Evolutionary conservation across 2,888 invertebrate species (phyloP).

Genomic region (Nemurella pictetii): DNA sequence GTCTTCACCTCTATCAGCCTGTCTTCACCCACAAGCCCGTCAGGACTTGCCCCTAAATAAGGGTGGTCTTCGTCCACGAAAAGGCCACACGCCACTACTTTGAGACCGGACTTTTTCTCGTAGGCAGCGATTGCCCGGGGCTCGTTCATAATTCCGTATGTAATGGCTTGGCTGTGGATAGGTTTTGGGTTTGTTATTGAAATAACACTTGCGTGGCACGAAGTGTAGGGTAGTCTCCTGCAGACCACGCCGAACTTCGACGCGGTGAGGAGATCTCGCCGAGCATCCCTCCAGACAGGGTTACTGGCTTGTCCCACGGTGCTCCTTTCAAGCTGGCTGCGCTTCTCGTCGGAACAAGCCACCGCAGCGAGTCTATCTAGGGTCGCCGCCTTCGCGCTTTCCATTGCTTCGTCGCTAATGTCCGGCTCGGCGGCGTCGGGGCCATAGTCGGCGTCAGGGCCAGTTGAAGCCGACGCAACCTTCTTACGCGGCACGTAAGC

Average conservation of each 20-base stretch:
- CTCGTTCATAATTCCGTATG: constrained; percentile 14
- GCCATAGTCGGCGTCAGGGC: constrained; percentile 11
- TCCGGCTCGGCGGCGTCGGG: not conserved
- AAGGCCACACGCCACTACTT: not conserved
- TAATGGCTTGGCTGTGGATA: not conserved
- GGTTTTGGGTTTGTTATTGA: not conserved
- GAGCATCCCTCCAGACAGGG: constrained; percentile 11
- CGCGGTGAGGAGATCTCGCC: not conserved
- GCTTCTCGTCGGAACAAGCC: not conserved
- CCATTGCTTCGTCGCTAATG: not conserved
- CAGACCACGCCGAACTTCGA: not conserved
- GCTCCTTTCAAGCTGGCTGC: not conserved
- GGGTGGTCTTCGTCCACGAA: constrained; percentile 8
- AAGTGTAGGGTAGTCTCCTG: not conserved
- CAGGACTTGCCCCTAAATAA: constrained; percentile 6
- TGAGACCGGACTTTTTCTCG: not conserved
- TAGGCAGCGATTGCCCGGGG: not conserved
- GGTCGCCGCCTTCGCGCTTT: not conserved
- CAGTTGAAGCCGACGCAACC: not conserved
- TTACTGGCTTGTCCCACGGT: constrained; percentile 11
- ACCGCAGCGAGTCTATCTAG: not conserved
- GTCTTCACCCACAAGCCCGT: constrained; percentile 15
- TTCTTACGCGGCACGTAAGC: not conserved
- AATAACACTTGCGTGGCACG: not conserved
- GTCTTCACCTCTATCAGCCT: not conserved